Conservation (phyloP, 1,140 invertebrate genomes). For the Sinella curviseta region DNA sequence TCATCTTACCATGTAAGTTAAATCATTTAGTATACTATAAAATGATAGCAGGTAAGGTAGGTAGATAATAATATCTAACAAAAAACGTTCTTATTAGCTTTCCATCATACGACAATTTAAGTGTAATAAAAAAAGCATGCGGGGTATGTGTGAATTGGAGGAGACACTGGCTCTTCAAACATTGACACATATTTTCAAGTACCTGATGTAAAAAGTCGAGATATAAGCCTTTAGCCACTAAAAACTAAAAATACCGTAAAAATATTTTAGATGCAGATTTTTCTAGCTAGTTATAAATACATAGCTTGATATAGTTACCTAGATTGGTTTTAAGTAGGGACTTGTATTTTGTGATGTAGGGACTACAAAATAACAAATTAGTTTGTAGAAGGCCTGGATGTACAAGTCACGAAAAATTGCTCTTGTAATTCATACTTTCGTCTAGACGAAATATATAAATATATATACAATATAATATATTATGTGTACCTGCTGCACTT, state of each 20-base stretch:
- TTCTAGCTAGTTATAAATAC: not conserved
- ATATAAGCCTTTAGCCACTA: not conserved
- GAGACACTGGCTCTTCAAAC: not conserved
- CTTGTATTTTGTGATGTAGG: not conserved
- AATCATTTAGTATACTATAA: too few relatives aligned
- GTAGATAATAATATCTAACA: not conserved
- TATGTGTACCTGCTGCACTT: slow-evolving; percentile 22
- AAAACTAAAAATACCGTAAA: too few relatives aligned
- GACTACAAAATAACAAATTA: not conserved
- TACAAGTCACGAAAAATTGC: slow-evolving; percentile 2
- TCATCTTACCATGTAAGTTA: too few relatives aligned
- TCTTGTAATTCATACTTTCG: not conserved
- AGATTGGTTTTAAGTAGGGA: not conserved
- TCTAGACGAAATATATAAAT: not conserved
- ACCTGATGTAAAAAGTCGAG: slow-evolving; percentile 18
- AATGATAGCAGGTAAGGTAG: too few relatives aligned
- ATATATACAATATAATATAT: too few relatives aligned
- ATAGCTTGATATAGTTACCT: too few relatives aligned
- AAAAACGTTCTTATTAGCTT: not conserved
- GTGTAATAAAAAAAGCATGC: not conserved
- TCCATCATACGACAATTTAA: not conserved
- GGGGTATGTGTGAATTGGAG: slow-evolving; percentile 2
- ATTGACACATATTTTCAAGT: slow-evolving; percentile 11
- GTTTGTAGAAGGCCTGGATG: slow-evolving; percentile 8
- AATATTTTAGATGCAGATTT: not conserved